A percentile compares a stretch with the other conserved stretches of the same genome.
Conservation (phyloP, 2,888 invertebrate genomes). For the Orthonychiurus folsomi region DNA sequence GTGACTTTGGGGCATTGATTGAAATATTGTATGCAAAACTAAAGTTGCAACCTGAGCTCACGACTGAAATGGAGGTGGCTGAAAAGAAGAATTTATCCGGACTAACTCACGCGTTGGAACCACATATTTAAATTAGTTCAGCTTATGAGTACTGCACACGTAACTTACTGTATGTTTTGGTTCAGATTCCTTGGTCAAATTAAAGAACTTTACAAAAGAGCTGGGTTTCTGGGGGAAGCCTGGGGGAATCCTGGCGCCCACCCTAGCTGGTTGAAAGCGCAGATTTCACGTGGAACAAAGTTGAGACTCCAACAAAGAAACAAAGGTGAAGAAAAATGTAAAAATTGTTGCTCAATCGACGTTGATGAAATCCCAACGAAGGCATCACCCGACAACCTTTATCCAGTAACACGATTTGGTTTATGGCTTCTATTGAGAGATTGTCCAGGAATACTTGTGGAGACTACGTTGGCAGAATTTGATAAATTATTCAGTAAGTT, state of each 20-base stretch:
- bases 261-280: constrained; percentile 24
- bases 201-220: constrained; percentile 28
- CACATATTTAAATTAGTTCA: no score
- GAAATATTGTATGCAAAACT: constrained; percentile 16
- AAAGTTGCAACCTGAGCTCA: no score
- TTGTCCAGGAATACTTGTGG: constrained; percentile 19
- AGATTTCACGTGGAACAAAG: not conserved
- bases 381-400: constrained; percentile 23
- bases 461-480: constrained; percentile 30
- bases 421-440: constrained; percentile 34
- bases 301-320: not conserved
- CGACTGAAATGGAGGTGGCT: constrained; percentile 13
- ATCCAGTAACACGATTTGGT: constrained; percentile 31
- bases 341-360: constrained; percentile 8
- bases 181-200: constrained; percentile 10
- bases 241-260: constrained; percentile 32
- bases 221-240: constrained; percentile 27
- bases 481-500: constrained; percentile 32
- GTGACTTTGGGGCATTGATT: constrained; percentile 25
- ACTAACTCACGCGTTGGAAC: no score
- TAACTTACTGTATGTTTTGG: no score
- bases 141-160: no score
- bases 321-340: not conserved
- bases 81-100: constrained; percentile 7
- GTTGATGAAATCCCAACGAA: constrained; percentile 15